phyloP scores from a whole-genome alignment of 2,113 vertebrate genomes.

The Mungos mungo region DNA sequence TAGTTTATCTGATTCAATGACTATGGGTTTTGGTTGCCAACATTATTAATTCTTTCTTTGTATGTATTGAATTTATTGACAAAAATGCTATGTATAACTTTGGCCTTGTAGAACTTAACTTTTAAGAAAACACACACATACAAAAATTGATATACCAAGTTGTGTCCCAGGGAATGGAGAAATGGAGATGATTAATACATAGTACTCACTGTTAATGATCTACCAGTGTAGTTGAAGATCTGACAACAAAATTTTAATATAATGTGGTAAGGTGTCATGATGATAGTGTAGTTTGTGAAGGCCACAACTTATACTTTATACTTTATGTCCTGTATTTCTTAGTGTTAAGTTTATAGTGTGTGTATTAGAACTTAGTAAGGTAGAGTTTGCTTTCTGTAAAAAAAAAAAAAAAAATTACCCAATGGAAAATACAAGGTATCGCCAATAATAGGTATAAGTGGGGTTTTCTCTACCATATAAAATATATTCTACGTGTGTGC shows the following conservation, averaged over 20 bases:
- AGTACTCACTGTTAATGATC: neutral
- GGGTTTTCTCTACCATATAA: constrained; percentile 52
- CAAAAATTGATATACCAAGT: neutral
- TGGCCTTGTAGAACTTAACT: neutral
- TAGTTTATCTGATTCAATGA: neutral
- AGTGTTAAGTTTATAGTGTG: neutral
- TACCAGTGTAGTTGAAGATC: neutral
- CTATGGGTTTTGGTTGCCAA: neutral
- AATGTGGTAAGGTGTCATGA: neutral
- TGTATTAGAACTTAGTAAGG: neutral
- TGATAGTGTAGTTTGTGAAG: neutral
- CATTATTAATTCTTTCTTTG: constrained; percentile 16
- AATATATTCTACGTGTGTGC: constrained; percentile 41
- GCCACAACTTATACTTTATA: neutral
- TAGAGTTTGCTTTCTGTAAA: neutral
- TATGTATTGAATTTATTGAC: neutral
- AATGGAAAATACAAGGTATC: neutral
- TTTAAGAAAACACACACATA: neutral
- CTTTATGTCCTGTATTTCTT: neutral
- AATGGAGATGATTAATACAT: neutral
- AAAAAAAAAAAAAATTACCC: neutral
- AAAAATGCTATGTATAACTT: neutral
- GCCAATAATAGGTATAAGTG: neutral
- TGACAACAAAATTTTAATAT: neutral
- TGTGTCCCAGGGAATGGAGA: neutral